Evolutionary conservation across 2,888 invertebrate genomes (phyloP).

Genomic region (Drosophila seclusa): DNA sequence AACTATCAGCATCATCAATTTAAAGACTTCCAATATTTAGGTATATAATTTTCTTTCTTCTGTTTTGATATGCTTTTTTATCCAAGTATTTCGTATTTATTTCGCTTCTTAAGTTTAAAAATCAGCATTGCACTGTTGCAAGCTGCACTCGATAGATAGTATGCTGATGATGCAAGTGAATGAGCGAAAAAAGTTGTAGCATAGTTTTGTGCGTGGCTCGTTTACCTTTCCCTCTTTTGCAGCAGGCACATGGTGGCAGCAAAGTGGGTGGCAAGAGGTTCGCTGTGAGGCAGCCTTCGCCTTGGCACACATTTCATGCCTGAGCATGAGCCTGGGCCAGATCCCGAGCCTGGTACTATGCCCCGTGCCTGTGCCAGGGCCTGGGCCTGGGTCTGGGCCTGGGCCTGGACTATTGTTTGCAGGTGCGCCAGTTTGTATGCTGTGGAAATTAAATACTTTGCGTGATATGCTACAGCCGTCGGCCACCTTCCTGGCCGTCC

Average conservation of each 20-base stretch:
- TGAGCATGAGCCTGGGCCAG: background rate
- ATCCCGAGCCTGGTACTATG: background rate
- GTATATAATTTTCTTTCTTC: background rate
- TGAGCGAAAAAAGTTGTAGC: conserved; percentile 30
- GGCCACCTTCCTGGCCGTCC: conserved; percentile 7
- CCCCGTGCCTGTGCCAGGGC: background rate
- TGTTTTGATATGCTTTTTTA: background rate
- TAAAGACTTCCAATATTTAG: background rate
- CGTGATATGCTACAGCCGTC: conserved; percentile 71
- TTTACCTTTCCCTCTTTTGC: conserved; percentile 54
- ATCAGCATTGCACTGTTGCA: background rate
- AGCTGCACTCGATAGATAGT: background rate
- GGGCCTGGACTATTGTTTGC: conserved; percentile 11
- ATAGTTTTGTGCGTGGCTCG: conserved; percentile 56
- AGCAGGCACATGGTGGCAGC: conserved; percentile 7
- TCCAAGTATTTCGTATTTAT: background rate
- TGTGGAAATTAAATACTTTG: conserved; percentile 79
- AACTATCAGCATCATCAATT: background rate
- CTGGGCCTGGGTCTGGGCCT: background rate
- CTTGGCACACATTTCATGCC: conserved; percentile 76
- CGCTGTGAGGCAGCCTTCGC: conserved; percentile 70
- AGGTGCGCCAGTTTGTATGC: conserved; percentile 40
- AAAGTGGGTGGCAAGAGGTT: conserved; percentile 19
- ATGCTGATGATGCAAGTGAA: background rate
- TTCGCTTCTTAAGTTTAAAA: background rate